phyloP scores from a whole-genome alignment of 2,797 vertebrate genomes.

The Mallotus villosus region DNA sequence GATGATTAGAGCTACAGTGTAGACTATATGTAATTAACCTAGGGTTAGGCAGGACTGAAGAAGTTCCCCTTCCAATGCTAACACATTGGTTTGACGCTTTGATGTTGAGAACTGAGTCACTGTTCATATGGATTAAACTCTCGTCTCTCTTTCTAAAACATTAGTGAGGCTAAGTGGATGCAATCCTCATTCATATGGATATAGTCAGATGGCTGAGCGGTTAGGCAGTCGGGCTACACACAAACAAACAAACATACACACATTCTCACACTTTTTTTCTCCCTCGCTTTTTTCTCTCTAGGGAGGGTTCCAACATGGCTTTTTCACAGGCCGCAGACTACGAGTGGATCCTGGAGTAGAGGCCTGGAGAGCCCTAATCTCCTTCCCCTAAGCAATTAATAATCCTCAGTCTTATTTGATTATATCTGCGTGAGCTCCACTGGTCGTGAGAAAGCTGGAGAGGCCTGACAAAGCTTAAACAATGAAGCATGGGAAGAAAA shows the following conservation, averaged over 20 bases:
- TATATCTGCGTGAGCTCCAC: constrained; percentile 57
- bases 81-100: background rate
- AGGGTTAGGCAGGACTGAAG: constrained; percentile 21
- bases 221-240: too few species aligned
- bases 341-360: constrained; percentile 27
- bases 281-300: background rate
- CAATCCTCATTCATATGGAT: too few species aligned
- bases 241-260: background rate
- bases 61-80: too few species aligned
- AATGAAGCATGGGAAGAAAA: constrained; percentile 8
- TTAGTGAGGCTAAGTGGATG: too few species aligned
- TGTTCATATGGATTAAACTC: too few species aligned
- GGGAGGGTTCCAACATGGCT: background rate
- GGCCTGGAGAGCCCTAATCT: constrained; percentile 16
- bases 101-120: background rate
- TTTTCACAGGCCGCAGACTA: constrained; percentile 37
- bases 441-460: constrained; percentile 65
- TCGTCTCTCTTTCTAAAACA: too few species aligned
- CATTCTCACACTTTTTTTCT: background rate
- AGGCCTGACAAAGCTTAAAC: constrained; percentile 40
- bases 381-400: constrained; percentile 62
- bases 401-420: constrained; percentile 62
- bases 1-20: constrained; percentile 35
- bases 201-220: too few species aligned
- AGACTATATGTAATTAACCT: constrained; percentile 44